phyloP scores from a whole-genome alignment of 2,888 invertebrate species.

The Amiota communis region DNA sequence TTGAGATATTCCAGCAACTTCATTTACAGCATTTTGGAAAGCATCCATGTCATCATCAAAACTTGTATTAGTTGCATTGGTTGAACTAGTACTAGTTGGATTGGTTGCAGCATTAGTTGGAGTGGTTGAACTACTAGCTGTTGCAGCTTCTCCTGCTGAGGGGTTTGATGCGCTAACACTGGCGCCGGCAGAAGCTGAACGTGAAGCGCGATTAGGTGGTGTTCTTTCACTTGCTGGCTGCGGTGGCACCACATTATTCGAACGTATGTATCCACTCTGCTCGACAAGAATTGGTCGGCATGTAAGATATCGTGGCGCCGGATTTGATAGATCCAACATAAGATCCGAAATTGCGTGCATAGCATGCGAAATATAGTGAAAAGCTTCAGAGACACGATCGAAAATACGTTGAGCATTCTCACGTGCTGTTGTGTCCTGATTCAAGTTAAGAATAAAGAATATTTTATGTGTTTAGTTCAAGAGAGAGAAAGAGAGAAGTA shows the following conservation, averaged over 20 bases:
- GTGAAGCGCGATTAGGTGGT: conserved; percentile 64
- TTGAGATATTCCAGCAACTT: too few relatives aligned
- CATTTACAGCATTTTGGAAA: too few relatives aligned
- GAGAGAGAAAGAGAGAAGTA: too few relatives aligned
- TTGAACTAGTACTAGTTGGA: conserved; percentile 45
- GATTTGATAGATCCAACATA: conserved; percentile 80
- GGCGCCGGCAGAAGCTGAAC: conserved; percentile 53
- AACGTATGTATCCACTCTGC: conserved; percentile 75
- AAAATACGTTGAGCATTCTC: conserved; percentile 79
- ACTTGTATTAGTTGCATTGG: not conserved
- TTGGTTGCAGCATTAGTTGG: conserved; percentile 36
- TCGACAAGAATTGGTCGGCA: conserved; percentile 83
- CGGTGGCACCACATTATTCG: conserved; percentile 66
- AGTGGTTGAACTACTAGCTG: conserved; percentile 47
- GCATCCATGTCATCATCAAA: conserved; percentile 30
- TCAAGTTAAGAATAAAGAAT: not conserved
- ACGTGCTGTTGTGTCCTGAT: conserved; percentile 72
- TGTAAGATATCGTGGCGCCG: conserved; percentile 80
- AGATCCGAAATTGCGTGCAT: conserved; percentile 93
- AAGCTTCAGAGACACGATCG: conserved; percentile 83
- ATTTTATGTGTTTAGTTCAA: not conserved
- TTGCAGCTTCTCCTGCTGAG: conserved; percentile 37
- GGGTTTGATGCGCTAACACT: conserved; percentile 45
- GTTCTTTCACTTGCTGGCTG: conserved; percentile 23
- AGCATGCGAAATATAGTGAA: conserved; percentile 90